Conservation (phyloP, 2,888 invertebrate genomes). For the Trimorus sp. region DNA sequence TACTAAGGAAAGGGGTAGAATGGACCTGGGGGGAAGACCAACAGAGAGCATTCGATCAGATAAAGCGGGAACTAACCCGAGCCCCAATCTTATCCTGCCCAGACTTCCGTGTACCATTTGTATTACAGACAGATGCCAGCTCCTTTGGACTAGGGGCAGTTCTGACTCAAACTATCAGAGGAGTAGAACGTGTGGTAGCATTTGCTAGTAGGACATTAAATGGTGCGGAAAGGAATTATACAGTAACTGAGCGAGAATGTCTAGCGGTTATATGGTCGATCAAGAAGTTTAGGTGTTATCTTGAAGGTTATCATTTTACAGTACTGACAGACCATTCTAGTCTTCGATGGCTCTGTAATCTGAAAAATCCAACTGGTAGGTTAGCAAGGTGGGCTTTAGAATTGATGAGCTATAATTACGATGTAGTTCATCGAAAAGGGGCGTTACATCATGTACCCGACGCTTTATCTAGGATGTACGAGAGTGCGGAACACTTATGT, state of each 20-base stretch:
- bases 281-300: constrained; percentile 6
- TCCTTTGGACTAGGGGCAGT: constrained; percentile 26
- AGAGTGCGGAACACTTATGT: too few relatives aligned
- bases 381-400: too few relatives aligned
- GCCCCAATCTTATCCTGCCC: constrained; percentile 60
- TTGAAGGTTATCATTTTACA: constrained; percentile 4
- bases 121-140: constrained; percentile 6
- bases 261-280: constrained; percentile 11
- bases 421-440: too few relatives aligned
- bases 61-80: not conserved
- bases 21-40: not conserved
- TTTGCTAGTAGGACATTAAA: constrained; percentile 60
- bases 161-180: constrained; percentile 14
- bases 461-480: too few relatives aligned
- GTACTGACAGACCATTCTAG: constrained; percentile 11
- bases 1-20: not conserved
- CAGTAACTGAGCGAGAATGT: constrained; percentile 17
- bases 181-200: constrained; percentile 50
- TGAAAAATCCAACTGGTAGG: too few relatives aligned
- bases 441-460: too few relatives aligned
- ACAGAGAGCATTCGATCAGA: constrained; percentile 3
- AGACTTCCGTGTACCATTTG: constrained; percentile 32
- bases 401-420: too few relatives aligned
- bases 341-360: constrained; percentile 7
- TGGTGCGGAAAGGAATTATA: constrained; percentile 9